Evolutionary conservation across 2,888 invertebrate genomes (phyloP).

Genomic region (Malachius bipustulatus): DNA sequence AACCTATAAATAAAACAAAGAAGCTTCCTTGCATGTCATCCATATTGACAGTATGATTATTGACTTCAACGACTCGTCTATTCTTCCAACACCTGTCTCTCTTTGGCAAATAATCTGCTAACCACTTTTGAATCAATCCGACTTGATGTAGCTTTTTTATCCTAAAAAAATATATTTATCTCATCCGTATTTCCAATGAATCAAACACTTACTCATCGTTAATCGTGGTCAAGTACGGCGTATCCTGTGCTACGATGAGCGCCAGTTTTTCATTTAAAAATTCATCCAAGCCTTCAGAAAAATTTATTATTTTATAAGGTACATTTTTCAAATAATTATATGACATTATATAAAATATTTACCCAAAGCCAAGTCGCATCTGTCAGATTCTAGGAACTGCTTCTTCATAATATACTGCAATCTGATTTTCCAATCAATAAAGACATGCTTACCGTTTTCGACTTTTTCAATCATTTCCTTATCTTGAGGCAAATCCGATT

Average conservation of each 20-base stretch:
- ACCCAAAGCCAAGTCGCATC: slow-evolving; percentile 67
- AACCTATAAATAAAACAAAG: slow-evolving; percentile 72
- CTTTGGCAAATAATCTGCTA: slow-evolving; percentile 61
- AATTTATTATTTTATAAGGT: slow-evolving; percentile 1
- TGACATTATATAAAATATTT: no score
- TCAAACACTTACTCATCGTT: slow-evolving; percentile 60
- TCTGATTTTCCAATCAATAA: slow-evolving; percentile 73
- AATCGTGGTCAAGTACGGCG: slow-evolving; percentile 64
- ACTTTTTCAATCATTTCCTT: slow-evolving; percentile 45
- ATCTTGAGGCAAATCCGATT: slow-evolving; percentile 39
- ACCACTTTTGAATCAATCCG: slow-evolving; percentile 76
- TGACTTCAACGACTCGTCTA: slow-evolving; percentile 51
- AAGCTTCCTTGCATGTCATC: slow-evolving; percentile 90
- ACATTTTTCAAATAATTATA: slow-evolving; percentile 5
- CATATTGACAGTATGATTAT: slow-evolving; percentile 78
- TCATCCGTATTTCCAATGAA: no score
- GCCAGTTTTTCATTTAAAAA: slow-evolving; percentile 71
- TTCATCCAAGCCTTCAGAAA: slow-evolving; percentile 51
- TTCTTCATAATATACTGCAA: slow-evolving; percentile 60
- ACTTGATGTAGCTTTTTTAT: slow-evolving; percentile 71
- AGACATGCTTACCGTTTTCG: slow-evolving; percentile 54
- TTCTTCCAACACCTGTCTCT: slow-evolving; percentile 69
- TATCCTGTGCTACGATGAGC: slow-evolving; percentile 60
- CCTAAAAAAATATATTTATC: slow-evolving; percentile 35
- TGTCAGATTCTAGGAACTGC: slow-evolving; percentile 51